phyloP scores from a whole-genome alignment of 2,888 invertebrate genomes.

The Mimumesa dahlbomi region DNA sequence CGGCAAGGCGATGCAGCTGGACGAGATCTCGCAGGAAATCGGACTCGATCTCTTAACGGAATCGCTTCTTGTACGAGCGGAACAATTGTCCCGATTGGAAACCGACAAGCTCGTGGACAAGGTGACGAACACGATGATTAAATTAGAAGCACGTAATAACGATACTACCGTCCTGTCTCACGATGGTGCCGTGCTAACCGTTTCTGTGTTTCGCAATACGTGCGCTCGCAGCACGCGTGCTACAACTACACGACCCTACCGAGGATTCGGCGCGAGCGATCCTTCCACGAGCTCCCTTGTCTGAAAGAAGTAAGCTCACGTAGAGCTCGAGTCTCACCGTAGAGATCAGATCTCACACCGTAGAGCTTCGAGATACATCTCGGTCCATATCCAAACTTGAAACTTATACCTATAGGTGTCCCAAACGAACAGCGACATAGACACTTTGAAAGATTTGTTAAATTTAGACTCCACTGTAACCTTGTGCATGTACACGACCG shows the following conservation, averaged over 20 bases:
- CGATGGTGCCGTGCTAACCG: too few relatives aligned
- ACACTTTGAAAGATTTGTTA: too few relatives aligned
- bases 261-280: conserved; percentile 88
- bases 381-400: too few relatives aligned
- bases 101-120: conserved; percentile 92
- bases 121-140: conserved; percentile 79
- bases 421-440: too few relatives aligned
- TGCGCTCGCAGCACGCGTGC: conserved; percentile 84
- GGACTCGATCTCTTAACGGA: conserved; percentile 92
- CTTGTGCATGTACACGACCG: too few relatives aligned
- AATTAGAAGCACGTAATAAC: conserved; percentile 12
- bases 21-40: conserved; percentile 90
- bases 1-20: conserved; percentile 91
- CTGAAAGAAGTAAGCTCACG: conserved; percentile 89
- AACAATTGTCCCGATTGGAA: conserved; percentile 90
- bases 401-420: too few relatives aligned
- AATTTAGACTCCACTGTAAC: too few relatives aligned
- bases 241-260: conserved; percentile 88
- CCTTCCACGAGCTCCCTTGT: conserved; percentile 89
- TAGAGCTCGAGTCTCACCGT: conserved; percentile 1
- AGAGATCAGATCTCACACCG: too few relatives aligned
- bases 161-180: conserved; percentile 49
- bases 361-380: too few relatives aligned
- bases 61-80: conserved; percentile 90
- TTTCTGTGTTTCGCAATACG: conserved; percentile 43